Conservation (phyloP, 2,888 invertebrate species). For the Dendrolimus pini region DNA sequence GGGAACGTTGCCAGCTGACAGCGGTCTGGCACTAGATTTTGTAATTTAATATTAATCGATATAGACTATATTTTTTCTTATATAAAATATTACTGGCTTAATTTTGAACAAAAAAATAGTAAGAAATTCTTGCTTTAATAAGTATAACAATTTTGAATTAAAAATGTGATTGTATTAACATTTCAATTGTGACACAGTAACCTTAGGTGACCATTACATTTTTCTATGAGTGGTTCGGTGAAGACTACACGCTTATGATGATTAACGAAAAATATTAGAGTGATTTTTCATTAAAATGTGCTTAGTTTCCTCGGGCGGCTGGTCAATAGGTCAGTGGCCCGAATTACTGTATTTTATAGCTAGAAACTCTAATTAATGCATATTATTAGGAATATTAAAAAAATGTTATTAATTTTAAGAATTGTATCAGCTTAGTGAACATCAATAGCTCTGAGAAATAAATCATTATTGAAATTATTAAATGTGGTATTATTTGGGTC, state of each 20-base stretch:
- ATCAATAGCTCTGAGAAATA: conserved; percentile 74
- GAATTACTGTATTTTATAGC: conserved; percentile 70
- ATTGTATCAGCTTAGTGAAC: conserved; percentile 77
- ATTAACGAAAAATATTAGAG: conserved; percentile 6
- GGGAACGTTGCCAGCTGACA: too few species aligned
- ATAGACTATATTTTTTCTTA: too few species aligned
- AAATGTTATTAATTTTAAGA: conserved; percentile 73
- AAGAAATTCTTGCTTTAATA: too few species aligned
- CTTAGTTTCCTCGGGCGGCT: conserved; percentile 10
- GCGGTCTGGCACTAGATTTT: too few species aligned
- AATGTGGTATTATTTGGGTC: conserved; percentile 51
- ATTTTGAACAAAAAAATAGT: too few species aligned
- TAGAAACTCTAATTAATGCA: conserved; percentile 74
- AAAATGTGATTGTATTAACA: too few species aligned
- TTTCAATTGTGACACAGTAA: too few species aligned
- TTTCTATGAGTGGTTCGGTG: conserved; percentile 5
- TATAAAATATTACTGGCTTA: too few species aligned
- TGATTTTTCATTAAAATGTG: conserved; percentile 14
- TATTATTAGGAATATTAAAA: conserved; percentile 67
- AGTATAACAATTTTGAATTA: too few species aligned
- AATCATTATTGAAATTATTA: conserved; percentile 75
- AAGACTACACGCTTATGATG: conserved; percentile 2
- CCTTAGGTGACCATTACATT: background rate
- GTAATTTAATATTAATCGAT: too few species aligned
- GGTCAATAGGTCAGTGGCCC: background rate